Evolutionary conservation across 2,113 vertebrate genomes (phyloP).

Genomic region (Murina feae): DNA sequence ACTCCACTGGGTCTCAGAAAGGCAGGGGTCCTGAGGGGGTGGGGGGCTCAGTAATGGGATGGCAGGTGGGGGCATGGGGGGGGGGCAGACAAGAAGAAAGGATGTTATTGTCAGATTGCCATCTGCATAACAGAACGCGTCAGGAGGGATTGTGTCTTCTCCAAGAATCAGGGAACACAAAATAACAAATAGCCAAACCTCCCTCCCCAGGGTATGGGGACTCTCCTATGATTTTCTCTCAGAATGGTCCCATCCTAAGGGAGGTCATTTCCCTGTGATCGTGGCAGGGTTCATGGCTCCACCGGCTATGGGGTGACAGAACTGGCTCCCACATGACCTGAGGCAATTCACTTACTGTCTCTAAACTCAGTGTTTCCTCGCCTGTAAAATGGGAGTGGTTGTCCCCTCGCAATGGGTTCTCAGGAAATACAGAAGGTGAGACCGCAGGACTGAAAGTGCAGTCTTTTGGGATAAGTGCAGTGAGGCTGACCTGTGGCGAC

Average conservation of each 20-base stretch:
- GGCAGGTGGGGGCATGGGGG: neutral
- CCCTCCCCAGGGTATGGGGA: accelerated
- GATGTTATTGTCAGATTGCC: constrained; percentile 9
- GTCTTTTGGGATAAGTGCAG: neutral
- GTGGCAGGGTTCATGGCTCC: neutral
- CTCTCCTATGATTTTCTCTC: neutral
- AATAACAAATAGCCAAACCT: neutral
- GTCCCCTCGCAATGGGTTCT: neutral
- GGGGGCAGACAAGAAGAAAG: neutral
- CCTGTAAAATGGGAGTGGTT: neutral
- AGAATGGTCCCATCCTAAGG: neutral
- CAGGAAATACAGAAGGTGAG: neutral
- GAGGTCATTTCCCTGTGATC: neutral
- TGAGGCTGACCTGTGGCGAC: neutral
- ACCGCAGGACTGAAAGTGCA: neutral
- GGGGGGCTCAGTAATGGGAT: neutral
- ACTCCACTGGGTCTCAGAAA: constrained; percentile 27
- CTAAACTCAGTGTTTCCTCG: neutral
- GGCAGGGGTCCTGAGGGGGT: neutral
- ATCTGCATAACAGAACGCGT: constrained; percentile 18
- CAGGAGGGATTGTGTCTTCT: neutral
- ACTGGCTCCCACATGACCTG: neutral
- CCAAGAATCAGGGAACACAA: neutral
- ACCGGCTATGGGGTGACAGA: neutral
- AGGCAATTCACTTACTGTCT: neutral